Percentiles rank a stretch among this genome's conserved stretches.
These are phyloP conservation scores for Chelonus formosanus DNA, from an alignment of 2,888 invertebrate species.

Conservation along the genomic window DNA sequence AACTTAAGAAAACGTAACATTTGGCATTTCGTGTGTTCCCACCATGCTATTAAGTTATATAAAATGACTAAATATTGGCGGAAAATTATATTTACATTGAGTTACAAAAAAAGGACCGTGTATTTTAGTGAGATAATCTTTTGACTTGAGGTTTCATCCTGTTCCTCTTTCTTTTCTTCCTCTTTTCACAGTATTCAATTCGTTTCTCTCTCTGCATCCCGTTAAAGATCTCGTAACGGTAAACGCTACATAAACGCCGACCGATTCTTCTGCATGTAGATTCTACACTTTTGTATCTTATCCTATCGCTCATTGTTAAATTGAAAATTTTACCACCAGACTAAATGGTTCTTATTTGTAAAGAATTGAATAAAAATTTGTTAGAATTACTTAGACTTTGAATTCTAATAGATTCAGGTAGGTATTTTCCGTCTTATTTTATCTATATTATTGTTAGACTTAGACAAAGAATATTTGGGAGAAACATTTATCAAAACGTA, in stretches of 20 bases:
- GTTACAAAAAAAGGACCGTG: no score
- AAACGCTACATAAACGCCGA: constrained; percentile 39
- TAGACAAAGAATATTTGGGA: no score
- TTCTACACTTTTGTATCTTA: constrained; percentile 45
- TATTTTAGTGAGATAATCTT: no score
- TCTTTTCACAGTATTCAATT: constrained; percentile 19
- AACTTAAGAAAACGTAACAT: background rate
- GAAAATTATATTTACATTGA: no score
- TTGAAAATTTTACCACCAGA: background rate
- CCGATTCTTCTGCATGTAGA: constrained; percentile 35
- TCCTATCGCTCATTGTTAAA: constrained; percentile 29
- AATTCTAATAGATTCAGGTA: no score
- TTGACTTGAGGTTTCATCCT: background rate
- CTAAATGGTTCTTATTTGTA: no score
- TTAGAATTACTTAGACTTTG: no score
- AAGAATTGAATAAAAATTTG: no score
- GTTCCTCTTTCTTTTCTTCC: background rate
- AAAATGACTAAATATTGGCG: no score
- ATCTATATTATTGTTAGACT: no score
- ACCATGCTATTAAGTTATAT: background rate
- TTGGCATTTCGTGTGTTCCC: background rate
- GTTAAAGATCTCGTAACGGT: constrained; percentile 55
- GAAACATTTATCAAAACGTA: no score
- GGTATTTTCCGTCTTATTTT: no score
- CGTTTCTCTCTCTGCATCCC: constrained; percentile 49